These are phyloP conservation scores for Hirudo medicinalis DNA, from an alignment of 1,140 invertebrate genomes.

Conservation along the genomic window DNA sequence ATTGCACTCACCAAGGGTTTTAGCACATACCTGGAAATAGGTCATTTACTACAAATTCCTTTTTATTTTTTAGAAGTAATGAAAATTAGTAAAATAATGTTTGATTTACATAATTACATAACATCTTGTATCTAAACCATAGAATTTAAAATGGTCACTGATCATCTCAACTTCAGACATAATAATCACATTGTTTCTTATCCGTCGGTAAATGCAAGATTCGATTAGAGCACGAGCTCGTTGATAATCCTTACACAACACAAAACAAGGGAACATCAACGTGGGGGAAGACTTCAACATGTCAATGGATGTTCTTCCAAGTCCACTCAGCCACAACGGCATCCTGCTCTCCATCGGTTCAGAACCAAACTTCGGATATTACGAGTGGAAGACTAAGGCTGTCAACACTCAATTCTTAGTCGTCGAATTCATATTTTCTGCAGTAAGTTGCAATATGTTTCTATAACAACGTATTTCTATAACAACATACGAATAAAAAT, in stretches of 20 bases:
- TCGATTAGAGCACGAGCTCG: too few species aligned
- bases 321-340: constrained; percentile 16
- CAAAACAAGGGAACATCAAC: constrained; percentile 7
- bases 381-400: constrained; percentile 18
- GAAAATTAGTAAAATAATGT: too few species aligned
- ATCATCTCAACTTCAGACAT: too few species aligned
- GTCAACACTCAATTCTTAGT: constrained; percentile 12
- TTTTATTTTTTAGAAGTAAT: neutral
- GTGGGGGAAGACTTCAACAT: constrained; percentile 14
- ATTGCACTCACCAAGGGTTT: constrained; percentile 5
- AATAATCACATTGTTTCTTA: neutral
- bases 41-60: neutral
- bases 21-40: constrained; percentile 15
- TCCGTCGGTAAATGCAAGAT: neutral
- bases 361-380: constrained; percentile 16
- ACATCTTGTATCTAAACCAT: neutral
- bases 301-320: constrained; percentile 17
- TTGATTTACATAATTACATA: too few species aligned
- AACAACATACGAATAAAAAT: too few species aligned
- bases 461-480: too few species aligned
- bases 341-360: constrained; percentile 17
- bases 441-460: neutral
- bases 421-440: constrained; percentile 18
- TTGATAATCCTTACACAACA: neutral
- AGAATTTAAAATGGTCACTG: neutral